Evolutionary conservation across 2,797 vertebrate species (phyloP), one percentile per base, ranked within the genome.

Genomic region (Diglossa cyanea): DNA sequence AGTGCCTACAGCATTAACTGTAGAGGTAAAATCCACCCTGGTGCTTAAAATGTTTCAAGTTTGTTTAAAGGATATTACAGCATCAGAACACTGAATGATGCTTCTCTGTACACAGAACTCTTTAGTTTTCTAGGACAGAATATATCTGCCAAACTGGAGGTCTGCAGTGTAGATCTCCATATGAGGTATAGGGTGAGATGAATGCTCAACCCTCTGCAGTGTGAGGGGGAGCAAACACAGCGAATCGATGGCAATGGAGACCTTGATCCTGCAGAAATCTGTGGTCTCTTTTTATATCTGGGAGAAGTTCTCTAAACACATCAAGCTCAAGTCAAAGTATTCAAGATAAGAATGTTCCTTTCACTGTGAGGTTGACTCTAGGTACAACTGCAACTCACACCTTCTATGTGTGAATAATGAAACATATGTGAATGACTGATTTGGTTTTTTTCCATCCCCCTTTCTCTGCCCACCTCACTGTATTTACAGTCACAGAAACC

Each of bases 401-500:
- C 14, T 45, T 71, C 12, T 25, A 42, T 45, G 23, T 83, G 33
- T 76, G 55, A 74, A 28, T 75, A 91, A 47, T 68, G 57, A 72
- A 78, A 45, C 17, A 42, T 21, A 68, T 20, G 30, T 3, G 4
- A 89, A 78, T 45, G 44, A 57, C 30, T 85, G 10, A 31, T 35
- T 51, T 11, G 15, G 6, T 9, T 7, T 33, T 62, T 74, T 44
- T 30, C 72, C 9, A 16, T 44, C 33, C 35, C 6, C 10, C 18
- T 81, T 61, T 66, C 66, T 73, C 63, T 88, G 33, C 60, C 21
- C 20, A 58, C 62, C 13, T 86, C 0, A 0, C 30, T 74, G 55
- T 94, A 65, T 74, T 84, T 97, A 66, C 28, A 45, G 81, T 90
- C 96, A 90, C 95, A 97, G 97, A 98, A 98, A 97, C 37, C 31